These are phyloP conservation scores for Eumaeus atala DNA, from an alignment of 1,140 invertebrate genomes.

Conservation along the genomic window DNA sequence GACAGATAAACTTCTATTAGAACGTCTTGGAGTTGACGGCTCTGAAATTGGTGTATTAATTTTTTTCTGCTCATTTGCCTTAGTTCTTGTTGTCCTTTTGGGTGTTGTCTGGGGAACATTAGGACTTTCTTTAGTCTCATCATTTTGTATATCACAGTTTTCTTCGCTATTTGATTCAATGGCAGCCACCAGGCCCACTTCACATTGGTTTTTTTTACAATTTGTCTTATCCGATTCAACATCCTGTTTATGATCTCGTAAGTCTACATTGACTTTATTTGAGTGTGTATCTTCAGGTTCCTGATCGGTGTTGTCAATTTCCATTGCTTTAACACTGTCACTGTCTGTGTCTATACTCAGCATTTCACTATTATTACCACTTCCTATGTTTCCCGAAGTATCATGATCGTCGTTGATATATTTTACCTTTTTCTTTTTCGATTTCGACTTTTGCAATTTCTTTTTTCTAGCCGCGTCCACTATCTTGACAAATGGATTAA, in stretches of 20 bases:
- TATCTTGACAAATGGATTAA: constrained; percentile 57
- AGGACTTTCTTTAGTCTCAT: neutral
- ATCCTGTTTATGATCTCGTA: constrained; percentile 5
- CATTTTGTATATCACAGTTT: constrained; percentile 4
- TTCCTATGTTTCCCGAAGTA: constrained; percentile 16
- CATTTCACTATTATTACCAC: constrained; percentile 8
- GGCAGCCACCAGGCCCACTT: neutral
- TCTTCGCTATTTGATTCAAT: neutral
- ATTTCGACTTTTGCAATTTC: constrained; percentile 47
- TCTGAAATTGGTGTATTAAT: constrained; percentile 33
- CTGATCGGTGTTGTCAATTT: constrained; percentile 15
- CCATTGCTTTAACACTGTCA: constrained; percentile 22
- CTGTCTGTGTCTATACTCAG: constrained; percentile 10
- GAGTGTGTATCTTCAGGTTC: constrained; percentile 10
- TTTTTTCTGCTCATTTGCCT: constrained; percentile 30
- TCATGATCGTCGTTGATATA: constrained; percentile 24
- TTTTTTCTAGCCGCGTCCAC: constrained; percentile 57
- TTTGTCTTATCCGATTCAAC: neutral
- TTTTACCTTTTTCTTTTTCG: constrained; percentile 40
- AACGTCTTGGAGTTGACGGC: constrained; percentile 37
- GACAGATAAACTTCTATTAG: constrained; percentile 36
- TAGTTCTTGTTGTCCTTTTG: constrained; percentile 35
- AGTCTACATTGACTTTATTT: neutral
- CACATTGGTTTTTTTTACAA: neutral
- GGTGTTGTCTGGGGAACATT: constrained; percentile 19